Conservation (phyloP, 2,113 vertebrate species). For the Felis catus region DNA sequence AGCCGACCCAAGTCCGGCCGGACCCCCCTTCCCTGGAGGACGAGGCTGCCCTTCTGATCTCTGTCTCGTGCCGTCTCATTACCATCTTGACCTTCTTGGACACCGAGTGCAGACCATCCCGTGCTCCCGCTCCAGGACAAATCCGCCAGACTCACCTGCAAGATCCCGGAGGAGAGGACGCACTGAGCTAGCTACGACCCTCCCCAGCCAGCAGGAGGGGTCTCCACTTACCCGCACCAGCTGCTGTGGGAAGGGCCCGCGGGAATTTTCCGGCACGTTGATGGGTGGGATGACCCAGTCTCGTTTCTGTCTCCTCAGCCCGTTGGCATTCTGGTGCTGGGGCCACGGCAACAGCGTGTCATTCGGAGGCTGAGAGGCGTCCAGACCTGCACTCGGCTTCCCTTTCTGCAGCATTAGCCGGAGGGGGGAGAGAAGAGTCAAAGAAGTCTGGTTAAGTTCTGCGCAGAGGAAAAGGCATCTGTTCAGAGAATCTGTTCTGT, state of each 20-base stretch:
- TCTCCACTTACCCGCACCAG: conserved; percentile 93
- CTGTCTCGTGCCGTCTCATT: accelerated
- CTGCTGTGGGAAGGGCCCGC: conserved; percentile 97
- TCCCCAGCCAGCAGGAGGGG: accelerated
- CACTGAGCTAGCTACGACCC: not conserved
- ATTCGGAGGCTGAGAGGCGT: conserved; percentile 79
- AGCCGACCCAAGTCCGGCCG: accelerated
- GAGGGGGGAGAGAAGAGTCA: conserved; percentile 26
- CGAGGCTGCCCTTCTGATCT: accelerated
- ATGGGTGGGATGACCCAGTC: conserved; percentile 99
- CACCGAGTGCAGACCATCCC: accelerated
- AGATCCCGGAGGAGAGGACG: not conserved
- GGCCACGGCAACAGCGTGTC: conserved; percentile 88
- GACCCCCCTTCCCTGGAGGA: accelerated
- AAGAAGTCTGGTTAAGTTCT: not conserved
- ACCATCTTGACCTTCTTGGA: accelerated
- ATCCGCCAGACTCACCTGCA: accelerated
- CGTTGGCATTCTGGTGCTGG: conserved; percentile 80
- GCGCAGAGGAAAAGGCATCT: accelerated
- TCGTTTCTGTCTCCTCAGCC: conserved; percentile 92
- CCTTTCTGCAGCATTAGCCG: conserved; percentile 60
- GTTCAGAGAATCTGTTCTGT: not conserved
- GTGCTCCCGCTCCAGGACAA: accelerated
- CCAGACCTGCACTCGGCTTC: conserved; percentile 73
- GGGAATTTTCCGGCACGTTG: conserved; percentile 96